Base-by-base conservation (phyloP, 1,140 invertebrate species). In the Subanguina moxae region DNA sequence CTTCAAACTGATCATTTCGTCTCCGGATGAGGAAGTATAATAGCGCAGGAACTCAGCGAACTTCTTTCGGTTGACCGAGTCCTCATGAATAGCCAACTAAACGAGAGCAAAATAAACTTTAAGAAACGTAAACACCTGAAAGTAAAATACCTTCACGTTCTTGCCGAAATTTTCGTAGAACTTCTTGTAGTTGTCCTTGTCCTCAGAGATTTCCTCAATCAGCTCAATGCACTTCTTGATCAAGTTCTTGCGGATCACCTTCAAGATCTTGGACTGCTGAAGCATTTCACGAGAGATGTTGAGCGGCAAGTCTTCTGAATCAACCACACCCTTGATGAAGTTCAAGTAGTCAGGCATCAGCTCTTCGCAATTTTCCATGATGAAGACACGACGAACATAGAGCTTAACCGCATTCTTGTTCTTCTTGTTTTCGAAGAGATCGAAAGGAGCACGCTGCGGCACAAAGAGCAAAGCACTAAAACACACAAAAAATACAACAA, bases 101-200 rank as follows among this genome's bases (percentile, higher is more conserved):
- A 83, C 80, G 57, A n/a, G n/a, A n/a, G n/a, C n/a, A n/a, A n/a
- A n/a, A n/a, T n/a, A n/a, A n/a, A n/a, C n/a, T n/a, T n/a, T n/a
- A n/a, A n/a, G n/a, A n/a, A n/a, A n/a, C n/a, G n/a, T n/a, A n/a
- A n/a, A n/a, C n/a, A n/a, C n/a, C n/a, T n/a, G n/a, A n/a, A n/a
- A n/a, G n/a, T n/a, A n/a, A n/a, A n/a, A n/a, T 17, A 73, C 73
- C 71, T 98, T 98, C 48, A 98, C 82, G 84, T 97, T 97, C 87
- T 96, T 97, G 82, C 89, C 90, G 86, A 97, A 98, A 83, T 97
- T 93, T 83, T 95, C 93, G 80, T 97, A 97, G 87, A 92, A 97
- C 83, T 97, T 97, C 86, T 96, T 97, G 87, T 91, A 97, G 82
- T 91, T 91, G 65, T 97, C 93, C 82, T 95, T 94, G 82, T 97